A percentile compares a stretch with the other conserved stretches of the same genome.
phyloP scores from a whole-genome alignment of 2,888 invertebrate species.

The Zhuqinia jingwanae region DNA sequence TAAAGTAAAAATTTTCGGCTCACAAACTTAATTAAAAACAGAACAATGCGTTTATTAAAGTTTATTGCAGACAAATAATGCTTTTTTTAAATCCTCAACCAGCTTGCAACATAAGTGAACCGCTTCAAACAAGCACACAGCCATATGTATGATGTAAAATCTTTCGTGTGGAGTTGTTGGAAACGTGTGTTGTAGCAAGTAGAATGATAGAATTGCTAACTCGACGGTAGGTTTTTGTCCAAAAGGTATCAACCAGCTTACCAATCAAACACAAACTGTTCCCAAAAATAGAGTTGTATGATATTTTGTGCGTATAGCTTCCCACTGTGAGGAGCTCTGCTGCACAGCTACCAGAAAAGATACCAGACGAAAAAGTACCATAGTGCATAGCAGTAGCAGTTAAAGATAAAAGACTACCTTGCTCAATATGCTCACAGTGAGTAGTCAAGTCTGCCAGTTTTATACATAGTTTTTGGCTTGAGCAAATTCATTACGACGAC shows the following conservation, averaged over 20 bases:
- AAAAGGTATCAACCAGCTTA: conserved; percentile 63
- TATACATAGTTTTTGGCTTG: too few relatives aligned
- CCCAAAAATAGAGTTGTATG: conserved; percentile 39
- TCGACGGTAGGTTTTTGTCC: conserved; percentile 58
- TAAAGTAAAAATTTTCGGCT: not conserved
- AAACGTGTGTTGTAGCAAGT: conserved; percentile 47
- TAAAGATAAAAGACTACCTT: conserved; percentile 43
- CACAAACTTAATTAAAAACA: not conserved
- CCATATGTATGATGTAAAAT: too few relatives aligned
- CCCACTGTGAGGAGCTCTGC: conserved; percentile 45
- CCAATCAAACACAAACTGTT: conserved; percentile 57
- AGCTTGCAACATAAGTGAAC: conserved; percentile 3
- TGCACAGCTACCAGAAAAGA: conserved; percentile 38
- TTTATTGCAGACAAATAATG: not conserved
- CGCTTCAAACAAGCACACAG: not conserved
- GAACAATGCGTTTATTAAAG: conserved; percentile 6
- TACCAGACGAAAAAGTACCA: conserved; percentile 50
- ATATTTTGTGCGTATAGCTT: conserved; percentile 36
- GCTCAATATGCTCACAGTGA: conserved; percentile 6
- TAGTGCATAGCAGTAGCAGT: conserved; percentile 2
- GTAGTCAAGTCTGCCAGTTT: not conserved
- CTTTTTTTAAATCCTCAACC: too few relatives aligned
- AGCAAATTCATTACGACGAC: conserved; percentile 13
- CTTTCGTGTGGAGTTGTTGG: not conserved
- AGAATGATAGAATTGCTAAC: conserved; percentile 55